Evolutionary conservation across 2,888 invertebrate species (phyloP), one percentile per base, ranked within the genome.

Genomic region (Euplexia lucipara): DNA sequence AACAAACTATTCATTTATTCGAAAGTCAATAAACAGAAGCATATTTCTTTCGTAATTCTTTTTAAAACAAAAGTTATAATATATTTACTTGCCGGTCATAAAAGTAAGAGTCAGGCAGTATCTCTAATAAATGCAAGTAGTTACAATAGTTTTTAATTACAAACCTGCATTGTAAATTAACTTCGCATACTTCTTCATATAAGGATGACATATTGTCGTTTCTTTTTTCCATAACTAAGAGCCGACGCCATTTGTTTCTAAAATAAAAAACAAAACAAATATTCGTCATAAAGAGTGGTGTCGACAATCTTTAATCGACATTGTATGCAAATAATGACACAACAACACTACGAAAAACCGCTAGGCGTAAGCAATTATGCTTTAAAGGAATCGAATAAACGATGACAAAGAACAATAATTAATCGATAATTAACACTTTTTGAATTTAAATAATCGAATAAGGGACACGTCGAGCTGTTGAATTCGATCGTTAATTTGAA

Each of bases 261-360:
- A 76, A 75, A 72, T 71, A 81, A 73, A n/a, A 67, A 52, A 71
- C 51, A 77, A 70, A 70, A 67, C 51, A 71, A 70, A 72, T 71
- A 68, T 56, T 44, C 45, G 44, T 69, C 61, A 67, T 74, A 75
- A 67, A 58, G 48, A 63, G 20, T 52, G 41, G 54, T 75, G 75
- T 76, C 70, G 62, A 80, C 74, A 77, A 79, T 79, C 75, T 61
- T 80, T 85, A 80, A 81, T 83, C 84, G 82, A 83, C 61, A 78
- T 82, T 78, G 59, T 78, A 83, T 85, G 81, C 72, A 79, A 85
- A 85, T 79, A 56, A n/a, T n/a, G 9, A 66, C 48, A 47, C 22
- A 45, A 67, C 78, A 78, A 56, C 70, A 64, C 68, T 66, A 79
- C 56, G 41, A 70, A 73, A 72, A 78, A 69, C 68, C 41, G 51